Conservation (phyloP, 1,140 invertebrate genomes). For the Mya arenaria region DNA sequence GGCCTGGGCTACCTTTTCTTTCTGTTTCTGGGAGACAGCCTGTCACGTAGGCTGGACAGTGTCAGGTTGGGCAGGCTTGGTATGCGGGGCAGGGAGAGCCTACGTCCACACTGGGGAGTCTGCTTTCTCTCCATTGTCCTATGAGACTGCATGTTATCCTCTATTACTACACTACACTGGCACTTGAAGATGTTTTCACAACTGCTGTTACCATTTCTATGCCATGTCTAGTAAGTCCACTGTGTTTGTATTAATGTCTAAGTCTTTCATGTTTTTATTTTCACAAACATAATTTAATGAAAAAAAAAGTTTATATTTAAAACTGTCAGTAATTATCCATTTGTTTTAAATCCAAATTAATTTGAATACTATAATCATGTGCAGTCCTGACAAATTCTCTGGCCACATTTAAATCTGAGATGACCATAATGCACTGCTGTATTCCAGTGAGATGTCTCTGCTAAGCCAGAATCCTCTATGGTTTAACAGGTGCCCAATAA, state of each 20-base stretch:
- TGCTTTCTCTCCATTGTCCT: constrained; percentile 7
- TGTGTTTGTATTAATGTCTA: too few species aligned
- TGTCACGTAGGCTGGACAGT: constrained; percentile 26
- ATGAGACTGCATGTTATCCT: too few species aligned
- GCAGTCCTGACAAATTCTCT: constrained; percentile 8
- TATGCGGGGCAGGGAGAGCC: constrained; percentile 41
- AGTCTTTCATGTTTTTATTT: too few species aligned
- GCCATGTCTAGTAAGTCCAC: too few species aligned
- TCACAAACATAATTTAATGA: too few species aligned
- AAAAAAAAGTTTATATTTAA: too few species aligned
- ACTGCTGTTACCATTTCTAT: too few species aligned
- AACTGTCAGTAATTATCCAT: too few species aligned
- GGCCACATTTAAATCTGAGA: neutral
- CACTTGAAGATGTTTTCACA: too few species aligned
- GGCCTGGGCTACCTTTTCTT: constrained; percentile 50
- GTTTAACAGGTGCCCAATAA: constrained; percentile 10
- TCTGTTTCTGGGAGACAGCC: constrained; percentile 49
- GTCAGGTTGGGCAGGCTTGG: constrained; percentile 37
- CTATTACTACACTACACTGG: too few species aligned
- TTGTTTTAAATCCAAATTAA: too few species aligned
- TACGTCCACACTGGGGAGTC: neutral
- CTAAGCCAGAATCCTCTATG: neutral
- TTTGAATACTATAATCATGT: too few species aligned
- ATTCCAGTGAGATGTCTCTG: neutral
- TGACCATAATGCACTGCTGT: neutral